These are phyloP conservation scores for Myiagra hebetior DNA, from an alignment of 2,113 vertebrate species.

Conservation along the genomic window DNA sequence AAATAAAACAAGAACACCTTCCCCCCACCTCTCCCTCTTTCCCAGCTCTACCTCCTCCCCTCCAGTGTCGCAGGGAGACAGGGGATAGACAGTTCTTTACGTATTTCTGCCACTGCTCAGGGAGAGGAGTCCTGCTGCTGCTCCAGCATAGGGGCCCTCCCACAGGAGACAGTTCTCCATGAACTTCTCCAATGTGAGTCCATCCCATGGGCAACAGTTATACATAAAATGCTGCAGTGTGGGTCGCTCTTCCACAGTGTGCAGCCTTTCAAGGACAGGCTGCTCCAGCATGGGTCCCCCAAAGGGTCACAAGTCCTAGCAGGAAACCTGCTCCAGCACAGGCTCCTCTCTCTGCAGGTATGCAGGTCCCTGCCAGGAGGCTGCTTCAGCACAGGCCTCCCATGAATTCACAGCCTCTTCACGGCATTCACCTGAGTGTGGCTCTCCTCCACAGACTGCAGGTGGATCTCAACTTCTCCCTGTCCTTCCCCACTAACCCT, in stretches of 20 bases:
- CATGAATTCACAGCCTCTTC: neutral
- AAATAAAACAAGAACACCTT: neutral
- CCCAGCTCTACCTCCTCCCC: neutral
- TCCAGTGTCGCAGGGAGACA: neutral
- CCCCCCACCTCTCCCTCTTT: neutral
- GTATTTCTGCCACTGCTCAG: neutral
- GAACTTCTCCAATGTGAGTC: neutral
- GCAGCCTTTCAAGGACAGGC: neutral
- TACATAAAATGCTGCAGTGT: neutral
- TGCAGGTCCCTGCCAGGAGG: neutral
- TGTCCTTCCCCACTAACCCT: neutral
- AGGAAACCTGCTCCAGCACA: neutral
- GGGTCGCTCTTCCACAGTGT: neutral
- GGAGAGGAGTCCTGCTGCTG: neutral
- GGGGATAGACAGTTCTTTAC: neutral
- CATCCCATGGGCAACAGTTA: neutral
- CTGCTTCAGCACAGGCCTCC: neutral
- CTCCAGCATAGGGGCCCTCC: neutral
- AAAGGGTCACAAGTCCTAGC: neutral
- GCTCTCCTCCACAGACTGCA: neutral
- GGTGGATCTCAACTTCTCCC: neutral
- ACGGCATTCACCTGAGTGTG: accelerated
- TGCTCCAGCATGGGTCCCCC: neutral
- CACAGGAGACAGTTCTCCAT: neutral
- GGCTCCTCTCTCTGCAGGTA: neutral